phyloP scores from a whole-genome alignment of 2,797 vertebrate species.

The Alcedo atthis region DNA sequence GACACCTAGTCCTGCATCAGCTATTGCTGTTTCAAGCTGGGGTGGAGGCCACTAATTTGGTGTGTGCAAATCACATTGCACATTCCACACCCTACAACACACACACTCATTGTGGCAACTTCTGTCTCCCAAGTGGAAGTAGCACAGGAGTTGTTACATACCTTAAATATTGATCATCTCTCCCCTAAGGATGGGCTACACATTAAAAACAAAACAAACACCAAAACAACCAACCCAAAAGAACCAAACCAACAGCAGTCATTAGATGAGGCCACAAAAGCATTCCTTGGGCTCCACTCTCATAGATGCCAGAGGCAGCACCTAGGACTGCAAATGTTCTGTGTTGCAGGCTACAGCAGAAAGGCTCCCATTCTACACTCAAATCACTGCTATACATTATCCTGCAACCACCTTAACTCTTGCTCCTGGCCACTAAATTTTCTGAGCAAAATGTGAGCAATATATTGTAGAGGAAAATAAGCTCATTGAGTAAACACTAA shows the following conservation, averaged over 20 bases:
- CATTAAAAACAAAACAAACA: not conserved
- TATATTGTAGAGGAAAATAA: not conserved
- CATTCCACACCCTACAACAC: conserved; percentile 4
- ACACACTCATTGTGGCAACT: not conserved
- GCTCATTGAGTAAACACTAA: not conserved
- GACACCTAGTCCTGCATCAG: not conserved
- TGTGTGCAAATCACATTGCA: not conserved
- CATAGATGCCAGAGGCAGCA: not conserved
- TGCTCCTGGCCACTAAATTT: not conserved
- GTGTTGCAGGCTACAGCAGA: not conserved
- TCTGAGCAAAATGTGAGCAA: not conserved
- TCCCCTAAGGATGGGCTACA: not conserved
- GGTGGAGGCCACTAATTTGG: conserved; percentile 5
- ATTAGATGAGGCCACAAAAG: not conserved
- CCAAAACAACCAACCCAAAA: not conserved
- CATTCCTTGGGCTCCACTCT: not conserved
- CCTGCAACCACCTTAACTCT: not conserved
- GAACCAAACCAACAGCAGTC: not conserved
- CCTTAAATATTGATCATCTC: not conserved
- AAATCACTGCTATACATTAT: not conserved
- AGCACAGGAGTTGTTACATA: conserved; percentile 3
- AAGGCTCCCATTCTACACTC: not conserved
- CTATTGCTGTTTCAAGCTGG: not conserved
- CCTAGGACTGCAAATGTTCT: not conserved
- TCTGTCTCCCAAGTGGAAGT: not conserved